Evolutionary conservation across 2,888 invertebrate species (phyloP).

Genomic region (Eupithecia exiguata): DNA sequence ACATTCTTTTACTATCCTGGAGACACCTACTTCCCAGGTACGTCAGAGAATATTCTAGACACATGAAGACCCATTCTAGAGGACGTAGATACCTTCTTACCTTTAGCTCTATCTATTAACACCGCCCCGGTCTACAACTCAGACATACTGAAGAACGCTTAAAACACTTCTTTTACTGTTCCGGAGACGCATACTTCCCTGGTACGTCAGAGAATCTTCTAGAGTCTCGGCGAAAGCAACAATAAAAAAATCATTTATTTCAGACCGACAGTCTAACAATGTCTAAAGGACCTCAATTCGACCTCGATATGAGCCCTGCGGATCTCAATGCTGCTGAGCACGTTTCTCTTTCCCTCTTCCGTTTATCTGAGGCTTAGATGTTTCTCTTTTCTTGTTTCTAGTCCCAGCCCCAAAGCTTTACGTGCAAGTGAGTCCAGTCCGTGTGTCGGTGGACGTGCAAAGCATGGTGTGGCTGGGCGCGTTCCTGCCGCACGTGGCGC

Average conservation of each 20-base stretch:
- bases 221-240: not conserved
- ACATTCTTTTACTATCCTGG: slow-evolving; percentile 98
- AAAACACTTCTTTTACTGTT: slow-evolving; percentile 98
- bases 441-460: slow-evolving; percentile 92
- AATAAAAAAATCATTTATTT: too few species aligned
- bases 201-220: slow-evolving; percentile 75
- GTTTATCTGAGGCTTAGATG: not conserved
- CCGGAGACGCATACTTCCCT: slow-evolving; percentile 94
- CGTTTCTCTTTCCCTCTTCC: not conserved
- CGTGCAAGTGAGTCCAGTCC: slow-evolving; percentile 95
- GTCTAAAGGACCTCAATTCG: not conserved
- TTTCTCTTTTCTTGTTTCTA: slow-evolving; percentile 71
- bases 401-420: slow-evolving; percentile 97
- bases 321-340: not conserved
- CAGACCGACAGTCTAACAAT: too few species aligned
- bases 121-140: too few species aligned
- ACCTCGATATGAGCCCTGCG: not conserved
- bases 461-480: slow-evolving; percentile 97
- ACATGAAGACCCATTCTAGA: not conserved
- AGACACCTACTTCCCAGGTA: slow-evolving; percentile 93
- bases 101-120: too few species aligned
- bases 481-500: slow-evolving; percentile 94
- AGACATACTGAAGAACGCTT: slow-evolving; percentile 87
- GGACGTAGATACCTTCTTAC: not conserved
- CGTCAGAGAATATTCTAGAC: not conserved